Evolutionary conservation across 2,113 vertebrate species (phyloP).

Genomic region (Alosa alosa): DNA sequence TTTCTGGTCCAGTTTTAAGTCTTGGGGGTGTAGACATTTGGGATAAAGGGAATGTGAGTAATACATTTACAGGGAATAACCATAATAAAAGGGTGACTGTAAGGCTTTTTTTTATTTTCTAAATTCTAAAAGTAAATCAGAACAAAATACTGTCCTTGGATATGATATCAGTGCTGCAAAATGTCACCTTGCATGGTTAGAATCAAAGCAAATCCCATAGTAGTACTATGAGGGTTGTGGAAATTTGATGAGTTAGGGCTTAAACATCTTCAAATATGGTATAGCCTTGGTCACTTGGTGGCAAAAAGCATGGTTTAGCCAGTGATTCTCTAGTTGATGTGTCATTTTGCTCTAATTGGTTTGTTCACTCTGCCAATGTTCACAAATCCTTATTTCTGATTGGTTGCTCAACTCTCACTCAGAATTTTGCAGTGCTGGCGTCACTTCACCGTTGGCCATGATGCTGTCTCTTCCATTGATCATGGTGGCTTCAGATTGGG

Average conservation of each 20-base stretch:
- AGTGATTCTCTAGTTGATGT: background rate
- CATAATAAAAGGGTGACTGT: background rate
- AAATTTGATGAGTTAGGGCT: background rate
- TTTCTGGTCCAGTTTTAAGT: background rate
- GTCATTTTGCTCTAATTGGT: background rate
- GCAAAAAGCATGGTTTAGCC: background rate
- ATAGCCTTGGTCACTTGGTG: background rate
- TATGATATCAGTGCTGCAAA: constrained; percentile 1
- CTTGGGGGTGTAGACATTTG: background rate
- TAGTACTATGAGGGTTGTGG: constrained; percentile 36
- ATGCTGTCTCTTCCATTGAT: constrained; percentile 39
- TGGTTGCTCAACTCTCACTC: background rate
- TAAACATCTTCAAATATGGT: background rate
- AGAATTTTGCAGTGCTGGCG: background rate
- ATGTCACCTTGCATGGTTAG: background rate
- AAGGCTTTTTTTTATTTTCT: background rate
- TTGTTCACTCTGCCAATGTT: background rate
- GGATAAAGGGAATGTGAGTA: background rate
- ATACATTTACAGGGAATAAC: background rate
- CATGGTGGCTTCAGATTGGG: constrained; percentile 49
- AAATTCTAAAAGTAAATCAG: constrained; percentile 11
- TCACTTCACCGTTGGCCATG: background rate
- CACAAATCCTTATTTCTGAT: background rate
- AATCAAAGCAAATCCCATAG: constrained; percentile 44
- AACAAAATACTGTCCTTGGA: constrained; percentile 15